Evolutionary conservation across 2,888 invertebrate species (phyloP), one percentile per base, ranked within the genome.

Genomic region (Hofmannophila pseudospretella): DNA sequence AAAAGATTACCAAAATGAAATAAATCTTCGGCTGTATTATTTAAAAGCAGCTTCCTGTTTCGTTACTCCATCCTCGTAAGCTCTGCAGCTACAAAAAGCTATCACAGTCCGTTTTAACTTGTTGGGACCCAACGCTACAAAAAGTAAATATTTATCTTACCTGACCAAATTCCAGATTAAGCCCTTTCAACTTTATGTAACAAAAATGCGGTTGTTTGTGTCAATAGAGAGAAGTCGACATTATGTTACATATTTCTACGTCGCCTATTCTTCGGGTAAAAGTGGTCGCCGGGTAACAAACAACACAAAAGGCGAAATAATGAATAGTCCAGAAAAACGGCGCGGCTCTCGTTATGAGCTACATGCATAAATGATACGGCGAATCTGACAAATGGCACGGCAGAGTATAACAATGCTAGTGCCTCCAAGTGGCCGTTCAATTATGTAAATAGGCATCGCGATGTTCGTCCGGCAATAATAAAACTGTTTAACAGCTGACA

Each of bases 331-430:
- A 79, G 78, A 82, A 84, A 84, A 84, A 81, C 75, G 70, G 63
- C 61, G 69, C 67, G 64, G 61, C 63, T 71, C 79, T 76, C 75
- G 78, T 82, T 82, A 85, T 74, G 78, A 78, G 71, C 74, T 55
- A 79, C 79, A 80, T 85, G 76, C 85, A 86, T 84, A 85, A 84
- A 84, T 85, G 86, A 86, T 84, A 80, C 71, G 60, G 68, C 75
- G 72, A 84, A 85, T 86, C 85, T 85, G 84, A 84, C 86, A 85
- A 86, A 86, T 85, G 86, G 80, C 68, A 74, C 76, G 86, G 81
- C 79, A 76, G 71, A 84, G 73, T 80, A 81, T 86, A 86, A 86
- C 86, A 86, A 86, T 80, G 85, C 71, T 78, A 78, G 81, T 78
- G 76, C 68, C 69, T 81, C 77, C 74, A 81, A 85, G 84, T 85